A percentile compares a stretch with the other conserved stretches of the same genome.
These are phyloP conservation scores for Caenorhabditis sp. DNA, from an alignment of 2,888 invertebrate species.

Conservation along the genomic window DNA sequence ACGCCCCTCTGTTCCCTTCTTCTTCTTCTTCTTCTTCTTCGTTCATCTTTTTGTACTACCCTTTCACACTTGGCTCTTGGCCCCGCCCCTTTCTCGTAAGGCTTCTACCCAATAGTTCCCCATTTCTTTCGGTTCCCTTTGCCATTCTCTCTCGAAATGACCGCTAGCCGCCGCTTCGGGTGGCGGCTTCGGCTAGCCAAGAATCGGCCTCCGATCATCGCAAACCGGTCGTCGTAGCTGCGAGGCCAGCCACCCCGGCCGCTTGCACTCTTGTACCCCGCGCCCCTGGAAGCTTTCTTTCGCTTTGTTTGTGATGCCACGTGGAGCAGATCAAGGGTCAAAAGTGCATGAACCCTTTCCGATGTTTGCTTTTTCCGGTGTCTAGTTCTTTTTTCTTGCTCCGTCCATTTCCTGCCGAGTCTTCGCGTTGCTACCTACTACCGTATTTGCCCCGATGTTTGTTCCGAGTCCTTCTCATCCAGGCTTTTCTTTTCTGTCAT, in stretches of 20 bases:
- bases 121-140: neutral
- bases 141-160: conserved; percentile 17
- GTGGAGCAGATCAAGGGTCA: conserved; percentile 15
- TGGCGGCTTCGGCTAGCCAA: conserved; percentile 9
- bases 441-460: conserved; percentile 13
- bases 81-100: conserved; percentile 12
- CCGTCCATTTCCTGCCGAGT: neutral
- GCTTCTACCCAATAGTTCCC: conserved; percentile 15
- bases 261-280: conserved; percentile 41
- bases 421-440: too few relatives aligned
- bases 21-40: neutral
- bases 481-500: neutral
- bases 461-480: too few relatives aligned
- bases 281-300: conserved; percentile 4
- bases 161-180: conserved; percentile 11
- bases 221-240: conserved; percentile 32
- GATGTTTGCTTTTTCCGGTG: conserved; percentile 1
- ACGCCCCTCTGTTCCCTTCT: conserved; percentile 3
- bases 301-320: conserved; percentile 18
- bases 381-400: neutral
- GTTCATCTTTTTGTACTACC: conserved; percentile 11
- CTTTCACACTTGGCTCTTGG: neutral
- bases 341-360: conserved; percentile 10
- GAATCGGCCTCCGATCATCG: neutral
- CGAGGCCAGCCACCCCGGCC: conserved; percentile 21